Percentiles rank a stretch among this genome's conserved stretches.
Conservation (phyloP, 2,113 vertebrate species). For the Artemisiospiza belli region DNA sequence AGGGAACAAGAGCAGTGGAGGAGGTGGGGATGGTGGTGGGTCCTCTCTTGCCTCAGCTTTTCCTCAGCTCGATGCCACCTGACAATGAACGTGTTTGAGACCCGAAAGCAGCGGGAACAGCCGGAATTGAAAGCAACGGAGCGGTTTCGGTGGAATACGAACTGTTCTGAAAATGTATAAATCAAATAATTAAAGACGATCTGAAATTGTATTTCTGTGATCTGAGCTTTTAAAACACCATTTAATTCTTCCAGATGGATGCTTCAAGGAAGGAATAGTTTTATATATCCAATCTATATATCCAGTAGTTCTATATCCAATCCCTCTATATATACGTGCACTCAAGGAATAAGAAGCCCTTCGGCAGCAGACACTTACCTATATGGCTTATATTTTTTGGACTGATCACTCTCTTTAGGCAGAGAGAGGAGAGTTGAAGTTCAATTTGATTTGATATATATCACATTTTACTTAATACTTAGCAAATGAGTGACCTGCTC, state of each 20-base stretch:
- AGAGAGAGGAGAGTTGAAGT: not conserved
- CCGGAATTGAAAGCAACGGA: not conserved
- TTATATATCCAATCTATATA: too few relatives aligned
- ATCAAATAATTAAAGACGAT: not conserved
- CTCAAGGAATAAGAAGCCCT: not conserved
- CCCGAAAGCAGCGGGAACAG: not conserved
- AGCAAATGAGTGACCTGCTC: not conserved
- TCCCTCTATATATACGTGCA: not conserved
- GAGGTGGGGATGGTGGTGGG: not conserved
- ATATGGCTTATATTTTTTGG: not conserved
- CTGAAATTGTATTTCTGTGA: not conserved
- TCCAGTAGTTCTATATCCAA: not conserved
- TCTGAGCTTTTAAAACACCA: not conserved
- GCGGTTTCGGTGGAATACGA: not conserved
- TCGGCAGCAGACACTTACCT: not conserved
- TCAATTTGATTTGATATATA: not conserved
- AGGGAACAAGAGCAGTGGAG: too few relatives aligned
- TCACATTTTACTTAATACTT: not conserved
- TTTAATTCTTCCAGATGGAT: not conserved
- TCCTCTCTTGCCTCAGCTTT: not conserved
- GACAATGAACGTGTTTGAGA: not conserved
- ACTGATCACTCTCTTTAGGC: not conserved
- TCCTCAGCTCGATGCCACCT: not conserved
- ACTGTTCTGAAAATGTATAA: not conserved
- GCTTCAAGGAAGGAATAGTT: not conserved